These are phyloP conservation scores for Spodoptera litura DNA, from an alignment of 1,140 invertebrate genomes.

Conservation along the genomic window DNA sequence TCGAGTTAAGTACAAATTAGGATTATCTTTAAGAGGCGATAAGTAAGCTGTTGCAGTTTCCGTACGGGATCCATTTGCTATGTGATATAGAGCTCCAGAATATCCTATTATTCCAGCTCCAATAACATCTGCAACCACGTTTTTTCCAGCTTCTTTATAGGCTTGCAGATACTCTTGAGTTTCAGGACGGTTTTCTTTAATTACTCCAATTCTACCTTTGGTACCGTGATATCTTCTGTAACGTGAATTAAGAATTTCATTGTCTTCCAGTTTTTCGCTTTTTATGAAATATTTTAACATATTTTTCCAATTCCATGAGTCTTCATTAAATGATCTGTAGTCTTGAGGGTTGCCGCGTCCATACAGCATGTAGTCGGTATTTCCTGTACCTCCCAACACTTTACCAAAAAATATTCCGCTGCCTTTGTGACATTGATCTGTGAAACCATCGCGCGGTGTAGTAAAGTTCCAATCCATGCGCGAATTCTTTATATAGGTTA, in stretches of 20 bases:
- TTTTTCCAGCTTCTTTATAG: conserved; percentile 3
- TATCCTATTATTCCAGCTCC: neutral
- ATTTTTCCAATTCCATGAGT: neutral
- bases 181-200: neutral
- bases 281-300: neutral
- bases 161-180: neutral
- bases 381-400: conserved; percentile 1
- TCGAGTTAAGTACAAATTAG: neutral
- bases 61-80: neutral
- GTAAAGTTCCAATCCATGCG: neutral
- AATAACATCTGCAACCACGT: neutral
- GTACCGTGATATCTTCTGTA: neutral
- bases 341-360: neutral
- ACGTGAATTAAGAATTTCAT: neutral
- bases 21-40: neutral
- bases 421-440: neutral
- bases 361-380: neutral
- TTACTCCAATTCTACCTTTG: neutral
- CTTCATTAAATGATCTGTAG: neutral
- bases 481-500: neutral
- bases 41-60: neutral
- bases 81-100: neutral
- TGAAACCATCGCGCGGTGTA: neutral
- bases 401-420: neutral
- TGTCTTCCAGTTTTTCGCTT: neutral